Conservation (phyloP, 2,888 invertebrate species). For the Ceriagrion tenellum region DNA sequence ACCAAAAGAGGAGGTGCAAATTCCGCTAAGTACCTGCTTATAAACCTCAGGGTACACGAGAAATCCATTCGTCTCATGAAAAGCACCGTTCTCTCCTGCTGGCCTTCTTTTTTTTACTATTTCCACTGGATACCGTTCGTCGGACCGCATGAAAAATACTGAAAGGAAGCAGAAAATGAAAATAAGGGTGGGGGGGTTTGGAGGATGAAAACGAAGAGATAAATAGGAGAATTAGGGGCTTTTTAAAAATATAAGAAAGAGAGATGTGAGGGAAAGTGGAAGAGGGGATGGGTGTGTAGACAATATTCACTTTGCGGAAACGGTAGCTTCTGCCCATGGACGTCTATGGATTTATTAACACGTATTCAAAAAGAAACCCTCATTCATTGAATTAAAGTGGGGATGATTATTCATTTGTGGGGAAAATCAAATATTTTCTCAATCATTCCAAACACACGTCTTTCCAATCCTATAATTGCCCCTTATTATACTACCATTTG, state of each 20-base stretch:
- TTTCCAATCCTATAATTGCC: neutral
- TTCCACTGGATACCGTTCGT: neutral
- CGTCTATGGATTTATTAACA: neutral
- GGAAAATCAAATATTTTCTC: neutral
- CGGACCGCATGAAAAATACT: constrained; percentile 26
- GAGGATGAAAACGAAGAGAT: constrained; percentile 29
- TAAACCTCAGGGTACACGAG: constrained; percentile 36
- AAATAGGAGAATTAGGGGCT: neutral
- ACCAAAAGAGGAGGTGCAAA: constrained; percentile 35
- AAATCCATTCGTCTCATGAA: constrained; percentile 62
- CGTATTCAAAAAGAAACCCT: neutral
- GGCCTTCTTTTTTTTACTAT: neutral
- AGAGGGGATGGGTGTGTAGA: neutral
- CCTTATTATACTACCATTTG: neutral
- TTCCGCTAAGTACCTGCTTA: constrained; percentile 55
- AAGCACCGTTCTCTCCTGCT: neutral
- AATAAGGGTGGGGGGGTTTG: neutral
- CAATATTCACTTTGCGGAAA: neutral
- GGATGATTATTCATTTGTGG: neutral
- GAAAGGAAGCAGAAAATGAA: constrained; percentile 11
- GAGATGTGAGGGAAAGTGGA: neutral
- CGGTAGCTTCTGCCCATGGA: neutral
- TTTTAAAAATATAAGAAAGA: neutral
- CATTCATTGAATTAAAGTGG: too few relatives aligned
- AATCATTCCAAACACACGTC: neutral